These are phyloP conservation scores for Tuberolachnus salignus DNA, from an alignment of 2,888 invertebrate species.

Conservation along the genomic window DNA sequence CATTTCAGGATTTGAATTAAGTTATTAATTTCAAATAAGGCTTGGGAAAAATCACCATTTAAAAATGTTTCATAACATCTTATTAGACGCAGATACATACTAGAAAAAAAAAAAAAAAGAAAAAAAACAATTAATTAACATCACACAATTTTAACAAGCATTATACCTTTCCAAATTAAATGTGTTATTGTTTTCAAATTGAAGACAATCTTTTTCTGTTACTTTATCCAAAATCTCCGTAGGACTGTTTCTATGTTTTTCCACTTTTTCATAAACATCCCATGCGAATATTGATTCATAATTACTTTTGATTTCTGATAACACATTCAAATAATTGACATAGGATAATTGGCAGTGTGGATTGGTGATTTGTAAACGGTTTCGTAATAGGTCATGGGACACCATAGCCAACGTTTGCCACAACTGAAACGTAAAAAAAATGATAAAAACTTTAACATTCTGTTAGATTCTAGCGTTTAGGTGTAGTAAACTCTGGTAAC, in stretches of 20 bases:
- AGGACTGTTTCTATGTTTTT: background rate
- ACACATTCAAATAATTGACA: background rate
- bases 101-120: background rate
- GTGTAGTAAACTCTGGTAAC: no score
- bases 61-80: conserved; percentile 19
- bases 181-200: background rate
- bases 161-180: background rate
- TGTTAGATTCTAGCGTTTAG: no score
- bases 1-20: background rate
- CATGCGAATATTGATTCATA: conserved; percentile 11
- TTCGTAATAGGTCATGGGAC: background rate
- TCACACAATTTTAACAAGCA: background rate
- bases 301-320: background rate
- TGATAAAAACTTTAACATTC: no score
- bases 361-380: background rate
- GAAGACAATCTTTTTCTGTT: background rate
- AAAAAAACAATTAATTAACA: no score
- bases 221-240: background rate
- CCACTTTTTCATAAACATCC: conserved; percentile 3
- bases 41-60: background rate
- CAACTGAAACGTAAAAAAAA: no score
- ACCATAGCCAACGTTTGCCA: background rate
- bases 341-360: background rate
- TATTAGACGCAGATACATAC: background rate
- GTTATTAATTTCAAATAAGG: background rate